phyloP scores from a whole-genome alignment of 2,113 vertebrate species.

The Notarius lentiginosus region DNA sequence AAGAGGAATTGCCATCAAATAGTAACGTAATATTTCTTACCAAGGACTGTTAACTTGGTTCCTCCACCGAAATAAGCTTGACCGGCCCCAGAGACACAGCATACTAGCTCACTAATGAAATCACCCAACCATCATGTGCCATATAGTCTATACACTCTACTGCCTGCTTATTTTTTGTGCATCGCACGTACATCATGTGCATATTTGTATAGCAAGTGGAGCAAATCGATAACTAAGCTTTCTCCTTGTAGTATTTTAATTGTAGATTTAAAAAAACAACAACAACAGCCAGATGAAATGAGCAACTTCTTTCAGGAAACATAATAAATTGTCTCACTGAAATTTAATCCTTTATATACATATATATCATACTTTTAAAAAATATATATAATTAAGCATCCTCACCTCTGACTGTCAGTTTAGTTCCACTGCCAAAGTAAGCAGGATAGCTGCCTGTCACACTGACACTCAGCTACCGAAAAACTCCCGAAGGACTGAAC shows the following conservation, averaged over 20 bases:
- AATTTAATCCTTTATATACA: not conserved
- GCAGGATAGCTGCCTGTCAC: constrained; percentile 66
- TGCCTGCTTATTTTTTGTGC: not conserved
- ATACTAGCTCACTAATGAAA: constrained; percentile 16
- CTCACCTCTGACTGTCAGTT: constrained; percentile 53
- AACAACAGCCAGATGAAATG: not conserved
- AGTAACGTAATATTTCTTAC: constrained; percentile 59
- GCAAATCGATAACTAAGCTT: not conserved
- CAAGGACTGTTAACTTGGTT: constrained; percentile 68
- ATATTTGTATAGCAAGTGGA: not conserved
- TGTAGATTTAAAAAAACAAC: not conserved
- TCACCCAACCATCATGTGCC: not conserved
- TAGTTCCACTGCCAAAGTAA: constrained; percentile 77
- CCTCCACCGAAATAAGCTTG: constrained; percentile 65
- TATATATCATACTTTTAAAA: not conserved
- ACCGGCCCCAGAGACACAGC: constrained; percentile 24
- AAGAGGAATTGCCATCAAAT: not conserved
- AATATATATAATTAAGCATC: constrained; percentile 26
- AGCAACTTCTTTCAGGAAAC: not conserved
- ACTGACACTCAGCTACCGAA: constrained; percentile 58
- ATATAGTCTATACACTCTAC: not conserved
- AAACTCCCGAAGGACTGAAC: constrained; percentile 52
- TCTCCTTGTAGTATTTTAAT: no score
- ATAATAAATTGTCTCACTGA: not conserved
- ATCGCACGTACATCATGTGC: not conserved